Conservation (phyloP, 2,888 invertebrate species). For the Spatulosminthurus flaviceps region DNA sequence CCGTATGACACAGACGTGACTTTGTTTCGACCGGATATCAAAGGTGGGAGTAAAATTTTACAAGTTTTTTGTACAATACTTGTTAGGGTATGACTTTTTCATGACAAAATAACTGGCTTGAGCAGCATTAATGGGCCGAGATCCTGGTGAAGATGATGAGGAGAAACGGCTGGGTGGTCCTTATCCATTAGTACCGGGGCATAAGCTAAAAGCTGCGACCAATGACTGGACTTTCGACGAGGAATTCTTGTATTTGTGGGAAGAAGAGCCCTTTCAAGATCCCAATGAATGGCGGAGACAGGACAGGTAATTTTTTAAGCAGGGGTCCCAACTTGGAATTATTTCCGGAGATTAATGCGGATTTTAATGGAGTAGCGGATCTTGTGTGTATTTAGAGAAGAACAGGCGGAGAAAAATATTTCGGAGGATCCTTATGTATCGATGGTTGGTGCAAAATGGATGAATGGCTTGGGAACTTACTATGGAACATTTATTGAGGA, state of each 20-base stretch:
- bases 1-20: constrained; percentile 62
- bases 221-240: constrained; percentile 63
- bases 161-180: constrained; percentile 54
- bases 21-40: constrained; percentile 56
- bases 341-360: too few relatives aligned
- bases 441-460: constrained; percentile 47
- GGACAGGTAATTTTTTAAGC: constrained; percentile 52
- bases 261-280: constrained; percentile 55
- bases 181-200: constrained; percentile 55
- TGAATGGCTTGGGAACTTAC: constrained; percentile 69
- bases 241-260: constrained; percentile 59
- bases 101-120: background rate
- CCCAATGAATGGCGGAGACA: constrained; percentile 54
- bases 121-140: constrained; percentile 58
- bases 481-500: constrained; percentile 68
- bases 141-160: constrained; percentile 54
- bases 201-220: constrained; percentile 60
- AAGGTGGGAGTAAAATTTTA: constrained; percentile 28
- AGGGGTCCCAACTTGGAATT: too few relatives aligned
- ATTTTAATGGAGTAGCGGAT: too few relatives aligned
- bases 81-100: background rate
- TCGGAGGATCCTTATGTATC: constrained; percentile 52
- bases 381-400: constrained; percentile 13
- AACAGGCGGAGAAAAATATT: constrained; percentile 37
- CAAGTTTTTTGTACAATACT: background rate